Percentiles rank a stretch among this genome's conserved stretches.
Conservation (phyloP, 2,797 vertebrate genomes). For the Poecilia wingei region DNA sequence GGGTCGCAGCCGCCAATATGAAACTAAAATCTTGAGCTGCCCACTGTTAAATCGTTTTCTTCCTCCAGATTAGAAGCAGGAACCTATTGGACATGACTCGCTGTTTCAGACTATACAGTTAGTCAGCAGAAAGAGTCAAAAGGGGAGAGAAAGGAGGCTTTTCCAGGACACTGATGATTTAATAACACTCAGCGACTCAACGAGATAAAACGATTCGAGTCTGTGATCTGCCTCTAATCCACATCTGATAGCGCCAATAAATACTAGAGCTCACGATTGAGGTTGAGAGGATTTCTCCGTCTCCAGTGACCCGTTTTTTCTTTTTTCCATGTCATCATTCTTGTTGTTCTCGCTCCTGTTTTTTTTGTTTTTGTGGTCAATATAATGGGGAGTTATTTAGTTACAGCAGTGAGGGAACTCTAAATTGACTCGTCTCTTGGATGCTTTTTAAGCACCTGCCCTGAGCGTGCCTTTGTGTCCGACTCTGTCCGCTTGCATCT, state of each 20-base stretch:
- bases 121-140: conserved; percentile 41
- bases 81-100: conserved; percentile 45
- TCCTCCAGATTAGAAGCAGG: conserved; percentile 17
- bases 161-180: conserved; percentile 60
- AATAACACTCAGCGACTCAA: conserved; percentile 57
- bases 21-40: conserved; percentile 15
- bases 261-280: conserved; percentile 63
- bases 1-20: neutral
- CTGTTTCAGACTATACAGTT: conserved; percentile 59
- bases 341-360: conserved; percentile 31
- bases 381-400: conserved; percentile 62
- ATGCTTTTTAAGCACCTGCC: conserved; percentile 58
- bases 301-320: conserved; percentile 62
- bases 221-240: conserved; percentile 71
- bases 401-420: conserved; percentile 63
- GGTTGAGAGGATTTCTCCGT: conserved; percentile 58
- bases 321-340: conserved; percentile 49
- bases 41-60: conserved; percentile 7
- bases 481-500: conserved; percentile 41
- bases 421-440: conserved; percentile 60
- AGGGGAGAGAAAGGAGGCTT: conserved; percentile 23
- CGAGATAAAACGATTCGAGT: conserved; percentile 58
- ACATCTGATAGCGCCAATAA: conserved; percentile 70
- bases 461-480: conserved; percentile 19
- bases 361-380: conserved; percentile 48